phyloP scores from a whole-genome alignment of 2,113 vertebrate genomes.

The Pterocles orientalis region DNA sequence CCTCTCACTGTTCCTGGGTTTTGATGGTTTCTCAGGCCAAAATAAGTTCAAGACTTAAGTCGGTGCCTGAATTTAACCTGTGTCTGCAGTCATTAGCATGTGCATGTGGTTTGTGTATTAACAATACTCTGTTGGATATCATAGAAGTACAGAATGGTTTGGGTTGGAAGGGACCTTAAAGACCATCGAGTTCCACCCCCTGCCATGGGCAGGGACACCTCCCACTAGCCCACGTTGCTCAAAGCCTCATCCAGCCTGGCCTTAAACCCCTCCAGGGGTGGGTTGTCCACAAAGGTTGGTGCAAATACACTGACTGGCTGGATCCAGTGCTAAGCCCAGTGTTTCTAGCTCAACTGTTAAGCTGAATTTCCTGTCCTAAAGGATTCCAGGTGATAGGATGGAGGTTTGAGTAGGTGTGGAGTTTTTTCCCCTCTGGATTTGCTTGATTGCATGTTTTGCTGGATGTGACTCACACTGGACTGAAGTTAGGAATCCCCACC shows the following conservation, averaged over 20 bases:
- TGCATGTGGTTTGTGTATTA: rapidly evolving
- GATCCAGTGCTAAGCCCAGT: rapidly evolving
- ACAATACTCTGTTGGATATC: no score
- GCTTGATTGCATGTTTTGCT: not conserved
- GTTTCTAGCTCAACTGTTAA: not conserved
- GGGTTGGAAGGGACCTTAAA: no score
- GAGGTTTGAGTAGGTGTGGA: not conserved
- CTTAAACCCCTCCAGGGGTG: no score
- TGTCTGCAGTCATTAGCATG: rapidly evolving
- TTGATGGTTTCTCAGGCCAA: not conserved
- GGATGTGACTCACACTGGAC: rapidly evolving
- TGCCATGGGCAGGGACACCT: no score
- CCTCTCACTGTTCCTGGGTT: not conserved
- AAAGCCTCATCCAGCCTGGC: no score
- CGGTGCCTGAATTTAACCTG: no score
- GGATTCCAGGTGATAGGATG: rapidly evolving
- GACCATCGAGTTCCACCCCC: no score
- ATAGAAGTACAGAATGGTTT: no score
- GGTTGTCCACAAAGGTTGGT: no score
- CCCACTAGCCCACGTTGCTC: no score
- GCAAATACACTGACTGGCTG: not conserved
- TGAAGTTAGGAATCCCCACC: not conserved
- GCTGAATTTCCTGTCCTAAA: not conserved
- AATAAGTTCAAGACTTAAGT: not conserved
- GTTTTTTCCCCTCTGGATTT: no score